Conservation (phyloP, 2,888 invertebrate species). For the Pegoplata infirma region DNA sequence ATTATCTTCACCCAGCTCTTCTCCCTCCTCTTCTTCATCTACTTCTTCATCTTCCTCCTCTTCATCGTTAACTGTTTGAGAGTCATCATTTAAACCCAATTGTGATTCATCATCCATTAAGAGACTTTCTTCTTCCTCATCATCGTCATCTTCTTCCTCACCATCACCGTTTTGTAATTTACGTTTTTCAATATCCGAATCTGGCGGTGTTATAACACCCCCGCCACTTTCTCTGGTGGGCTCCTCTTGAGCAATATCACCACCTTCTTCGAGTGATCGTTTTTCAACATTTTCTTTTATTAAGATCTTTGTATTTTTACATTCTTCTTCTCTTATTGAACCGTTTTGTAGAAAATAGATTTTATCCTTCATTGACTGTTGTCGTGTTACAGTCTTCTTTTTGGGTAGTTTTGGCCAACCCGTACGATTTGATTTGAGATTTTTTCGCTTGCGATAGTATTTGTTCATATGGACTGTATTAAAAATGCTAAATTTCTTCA, state of each 20-base stretch:
- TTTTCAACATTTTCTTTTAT: no score
- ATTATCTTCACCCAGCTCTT: constrained; percentile 59
- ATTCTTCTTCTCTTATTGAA: constrained; percentile 40
- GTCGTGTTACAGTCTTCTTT: constrained; percentile 66
- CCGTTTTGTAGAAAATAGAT: constrained; percentile 67
- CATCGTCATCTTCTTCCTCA: constrained; percentile 27
- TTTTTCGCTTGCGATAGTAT: constrained; percentile 74
- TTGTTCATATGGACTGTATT: constrained; percentile 67
- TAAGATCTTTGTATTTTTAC: constrained; percentile 2
- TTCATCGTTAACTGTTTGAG: constrained; percentile 63
- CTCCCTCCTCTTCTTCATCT: constrained; percentile 20
- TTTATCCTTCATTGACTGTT: constrained; percentile 67
- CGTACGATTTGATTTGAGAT: constrained; percentile 85
- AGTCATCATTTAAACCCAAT: constrained; percentile 47
- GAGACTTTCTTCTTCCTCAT: constrained; percentile 23
- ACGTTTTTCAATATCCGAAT: constrained; percentile 61
- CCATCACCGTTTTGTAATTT: constrained; percentile 21
- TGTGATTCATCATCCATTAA: constrained; percentile 49
- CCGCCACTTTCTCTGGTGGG: constrained; percentile 52
- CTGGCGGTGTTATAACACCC: constrained; percentile 68
- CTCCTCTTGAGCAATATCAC: constrained; percentile 47
- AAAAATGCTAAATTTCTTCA: constrained; percentile 66
- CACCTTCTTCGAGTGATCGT: no score
- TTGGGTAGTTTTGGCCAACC: constrained; percentile 86
- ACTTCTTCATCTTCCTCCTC: constrained; percentile 55